phyloP scores from a whole-genome alignment of 2,888 invertebrate genomes.

The Electrophaes corylata region DNA sequence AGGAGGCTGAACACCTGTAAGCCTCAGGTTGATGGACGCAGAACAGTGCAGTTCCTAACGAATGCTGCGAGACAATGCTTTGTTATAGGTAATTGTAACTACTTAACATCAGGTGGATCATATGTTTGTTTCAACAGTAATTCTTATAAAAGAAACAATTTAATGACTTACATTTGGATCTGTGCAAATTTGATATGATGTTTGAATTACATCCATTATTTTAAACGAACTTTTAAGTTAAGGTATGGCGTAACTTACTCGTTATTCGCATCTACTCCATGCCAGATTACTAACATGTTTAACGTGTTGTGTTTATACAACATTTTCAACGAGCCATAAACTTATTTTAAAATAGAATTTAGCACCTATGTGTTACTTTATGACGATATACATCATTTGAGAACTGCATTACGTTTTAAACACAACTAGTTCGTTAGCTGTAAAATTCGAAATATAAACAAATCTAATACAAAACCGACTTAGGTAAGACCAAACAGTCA shows the following conservation, averaged over 20 bases:
- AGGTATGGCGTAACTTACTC: constrained; percentile 21
- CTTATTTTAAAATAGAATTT: constrained; percentile 9
- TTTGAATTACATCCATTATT: neutral
- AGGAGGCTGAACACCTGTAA: no score
- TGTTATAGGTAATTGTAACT: no score
- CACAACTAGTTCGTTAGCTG: neutral
- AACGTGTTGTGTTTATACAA: constrained; percentile 20
- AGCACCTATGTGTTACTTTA: constrained; percentile 12
- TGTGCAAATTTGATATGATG: neutral
- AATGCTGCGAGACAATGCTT: no score
- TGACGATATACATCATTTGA: constrained; percentile 3
- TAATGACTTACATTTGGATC: no score
- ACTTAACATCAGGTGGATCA: no score
- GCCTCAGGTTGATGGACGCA: no score
- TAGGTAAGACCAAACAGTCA: no score
- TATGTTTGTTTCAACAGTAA: no score
- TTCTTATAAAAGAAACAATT: no score
- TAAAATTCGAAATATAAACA: no score
- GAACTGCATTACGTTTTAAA: neutral
- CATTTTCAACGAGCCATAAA: constrained; percentile 17
- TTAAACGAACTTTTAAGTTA: constrained; percentile 9
- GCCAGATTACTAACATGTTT: neutral
- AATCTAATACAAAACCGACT: no score
- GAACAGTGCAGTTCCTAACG: no score
- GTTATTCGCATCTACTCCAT: constrained; percentile 14